Conservation (phyloP, 53 echinoderm and acorn worm genomes). For the Astropecten irregularis region DNA sequence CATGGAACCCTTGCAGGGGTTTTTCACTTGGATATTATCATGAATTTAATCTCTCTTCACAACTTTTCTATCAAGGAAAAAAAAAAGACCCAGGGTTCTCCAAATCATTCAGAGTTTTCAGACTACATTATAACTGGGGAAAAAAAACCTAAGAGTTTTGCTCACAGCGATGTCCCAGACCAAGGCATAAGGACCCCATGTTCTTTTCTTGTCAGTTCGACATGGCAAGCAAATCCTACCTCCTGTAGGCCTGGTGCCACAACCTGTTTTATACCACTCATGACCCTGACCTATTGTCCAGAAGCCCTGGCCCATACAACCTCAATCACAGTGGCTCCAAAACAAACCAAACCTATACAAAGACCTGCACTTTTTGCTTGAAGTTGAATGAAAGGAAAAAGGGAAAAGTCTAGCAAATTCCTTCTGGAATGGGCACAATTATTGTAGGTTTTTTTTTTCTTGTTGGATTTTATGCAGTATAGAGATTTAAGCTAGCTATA, state of each 20-base stretch:
- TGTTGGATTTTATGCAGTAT: too few relatives aligned
- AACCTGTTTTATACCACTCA: conserved; percentile 16
- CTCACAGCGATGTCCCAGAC: conserved; percentile 42
- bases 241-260: conserved; percentile 13
- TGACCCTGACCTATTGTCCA: conserved; percentile 61
- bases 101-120: conserved; percentile 38
- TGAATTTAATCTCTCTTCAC: conserved; percentile 40
- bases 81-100: conserved; percentile 42
- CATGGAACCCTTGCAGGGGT: conserved; percentile 6
- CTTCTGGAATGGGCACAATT: conserved; percentile 44
- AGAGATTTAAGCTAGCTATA: too few relatives aligned
- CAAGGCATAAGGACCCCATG: conserved; percentile 9
- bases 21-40: conserved; percentile 24
- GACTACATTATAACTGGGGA: background rate
- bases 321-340: conserved; percentile 36
- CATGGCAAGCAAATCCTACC: conserved; percentile 21
- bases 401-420: conserved; percentile 21
- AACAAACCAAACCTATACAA: conserved; percentile 46
- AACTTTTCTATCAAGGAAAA: background rate
- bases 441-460: conserved; percentile 17
- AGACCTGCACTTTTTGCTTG: conserved; percentile 39
- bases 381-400: too few relatives aligned
- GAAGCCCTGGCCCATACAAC: conserved; percentile 16
- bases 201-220: conserved; percentile 9
- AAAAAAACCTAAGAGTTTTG: conserved; percentile 14